Percentiles rank a stretch among this genome's conserved stretches.
These are phyloP conservation scores for Euplagia quadripunctaria DNA, from an alignment of 2,888 invertebrate genomes.

Conservation along the genomic window DNA sequence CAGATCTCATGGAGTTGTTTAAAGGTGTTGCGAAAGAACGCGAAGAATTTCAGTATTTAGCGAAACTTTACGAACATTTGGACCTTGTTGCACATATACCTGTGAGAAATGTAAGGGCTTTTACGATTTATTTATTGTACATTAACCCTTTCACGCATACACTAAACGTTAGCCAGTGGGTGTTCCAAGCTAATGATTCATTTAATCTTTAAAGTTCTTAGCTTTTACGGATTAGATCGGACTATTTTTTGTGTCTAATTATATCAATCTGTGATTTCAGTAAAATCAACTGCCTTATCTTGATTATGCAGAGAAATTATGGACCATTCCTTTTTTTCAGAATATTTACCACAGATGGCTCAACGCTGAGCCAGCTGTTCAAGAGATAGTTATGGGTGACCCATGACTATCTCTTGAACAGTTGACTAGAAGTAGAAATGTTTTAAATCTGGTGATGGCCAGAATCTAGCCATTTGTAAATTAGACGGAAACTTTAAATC, in stretches of 20 bases:
- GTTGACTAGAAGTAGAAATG: neutral
- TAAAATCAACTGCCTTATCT: no score
- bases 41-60: constrained; percentile 87
- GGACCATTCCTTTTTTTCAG: no score
- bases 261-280: no score
- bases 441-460: neutral
- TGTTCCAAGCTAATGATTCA: no score
- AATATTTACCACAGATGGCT: no score
- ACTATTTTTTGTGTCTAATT: no score
- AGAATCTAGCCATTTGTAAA: neutral
- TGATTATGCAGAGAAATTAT: no score
- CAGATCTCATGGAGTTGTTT: constrained; percentile 85
- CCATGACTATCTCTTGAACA: neutral
- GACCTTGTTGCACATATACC: constrained; percentile 91
- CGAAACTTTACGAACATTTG: constrained; percentile 88
- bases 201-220: no score
- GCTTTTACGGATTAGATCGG: no score
- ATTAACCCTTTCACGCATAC: neutral
- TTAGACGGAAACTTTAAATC: neutral
- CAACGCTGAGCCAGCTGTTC: neutral
- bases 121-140: neutral
- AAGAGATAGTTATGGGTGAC: neutral
- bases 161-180: neutral
- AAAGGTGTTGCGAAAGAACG: constrained; percentile 59
- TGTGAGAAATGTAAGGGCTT: constrained; percentile 89